Base-by-base conservation (phyloP, 1,140 invertebrate genomes). In the Maconellicoccus hirsutus region DNA sequence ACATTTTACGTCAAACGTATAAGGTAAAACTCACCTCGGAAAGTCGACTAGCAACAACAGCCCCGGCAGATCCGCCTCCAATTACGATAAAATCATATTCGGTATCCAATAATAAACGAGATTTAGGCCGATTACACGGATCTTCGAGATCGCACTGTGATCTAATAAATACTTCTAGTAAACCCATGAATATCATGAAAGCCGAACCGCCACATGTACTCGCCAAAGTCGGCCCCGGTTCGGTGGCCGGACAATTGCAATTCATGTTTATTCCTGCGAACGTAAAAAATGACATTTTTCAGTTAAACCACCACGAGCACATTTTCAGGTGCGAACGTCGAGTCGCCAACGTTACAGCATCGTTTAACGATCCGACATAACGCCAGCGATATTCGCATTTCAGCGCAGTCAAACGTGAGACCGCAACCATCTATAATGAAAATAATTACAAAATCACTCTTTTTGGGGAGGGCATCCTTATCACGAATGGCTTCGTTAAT, bases 81-180 rank as follows among this genome's bases (percentile, higher is more conserved):
- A 96, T 87, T 23, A 93, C 86, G 73, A 93, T 88, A 80, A 92
- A 93, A 79, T 92, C 90, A 79, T 93, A 92, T 75, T 86, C 86
- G 1, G 81, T 81, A 75, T 86, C 84, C 76, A 84, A 84, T 70
- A 84, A 80, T 1, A 80, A 79, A 22, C 84, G 81, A 73, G 80
- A 83, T 84, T 77, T 39, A 0, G 88, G 86, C 59, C 90, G 81
- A 25, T 88, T 87, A 77, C 90, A 92, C 2, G 90, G 90, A 79
- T 92, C 90, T 76, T 91, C 90, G 70, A 92, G 81, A 75, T 92
- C 90, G 77, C 89, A 92, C 75, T 92, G 90, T 52, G 89, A 90
- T 10, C 89, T 81, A 27, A 92, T 81, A 77, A 92, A 92, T 0
- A 91, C 89, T 76, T 92, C 90, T 19, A 92, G 82, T 0, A 92